Base-by-base conservation (phyloP, 2,113 vertebrate genomes). In the Phodopus roborovskii region DNA sequence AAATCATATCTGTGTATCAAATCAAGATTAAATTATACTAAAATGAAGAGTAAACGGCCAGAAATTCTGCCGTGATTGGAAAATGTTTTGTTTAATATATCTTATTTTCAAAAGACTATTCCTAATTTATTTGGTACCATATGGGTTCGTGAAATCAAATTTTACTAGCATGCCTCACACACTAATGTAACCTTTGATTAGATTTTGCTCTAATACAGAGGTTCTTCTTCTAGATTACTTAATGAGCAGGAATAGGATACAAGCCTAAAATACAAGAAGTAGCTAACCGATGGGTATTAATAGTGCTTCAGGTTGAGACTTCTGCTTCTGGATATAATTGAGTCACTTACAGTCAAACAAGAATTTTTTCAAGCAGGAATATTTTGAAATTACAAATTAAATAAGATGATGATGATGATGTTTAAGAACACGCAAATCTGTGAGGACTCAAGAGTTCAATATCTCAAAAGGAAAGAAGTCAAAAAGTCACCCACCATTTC, bases 21-120 rank as follows among this genome's bases (percentile, higher is more conserved):
- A 90, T 92, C 36, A 96, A 95, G 30, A 92, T 85, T 82, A 91
- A 96, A 90, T 79, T 90, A 42, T 64, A 42, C n/a, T 81, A 70
- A 94, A 92, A 88, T 39, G 19, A 84, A 91, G 7, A 90, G 94
- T 42, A 84, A 81, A 83, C 7, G 15, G 26, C 78, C 58, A 90
- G 33, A 96, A 90, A 62, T 81, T 28, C 26, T 83, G 6, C 10
- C 78, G 36, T 45, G 36, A 62, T 92, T 66, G 92, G n/a, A 74
- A 93, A 82, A 66, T 22, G 70, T 75, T 66, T 77, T 17, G 17
- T 24, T 56, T 90, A 78, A 85, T 11, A 4, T 53, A 88, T 56
- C 9, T 53, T 74, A 66, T 78, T 74, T 91, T 92, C 39, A 16
- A 66, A 87, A 94, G 64, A 36, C 13, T 92, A 11, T 88, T 81